These are phyloP conservation scores for Danio choprae DNA, from an alignment of 2,797 vertebrate species.

Conservation along the genomic window DNA sequence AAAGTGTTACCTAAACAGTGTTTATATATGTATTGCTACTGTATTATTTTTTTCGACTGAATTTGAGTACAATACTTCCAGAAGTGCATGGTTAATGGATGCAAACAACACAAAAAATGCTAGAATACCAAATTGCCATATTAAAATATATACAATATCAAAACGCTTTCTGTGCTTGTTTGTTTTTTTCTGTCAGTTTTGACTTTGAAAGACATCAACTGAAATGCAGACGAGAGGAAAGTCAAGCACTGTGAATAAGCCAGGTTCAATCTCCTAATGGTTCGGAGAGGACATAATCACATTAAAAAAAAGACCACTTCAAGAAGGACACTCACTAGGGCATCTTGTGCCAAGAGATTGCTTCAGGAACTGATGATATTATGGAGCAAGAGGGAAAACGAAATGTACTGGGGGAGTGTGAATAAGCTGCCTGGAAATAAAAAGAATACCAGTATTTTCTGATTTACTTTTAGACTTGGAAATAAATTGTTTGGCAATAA, in stretches of 20 bases:
- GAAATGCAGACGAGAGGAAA: slow-evolving; percentile 10
- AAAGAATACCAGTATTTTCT: no score
- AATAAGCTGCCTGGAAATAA: background rate
- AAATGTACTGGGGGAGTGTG: background rate
- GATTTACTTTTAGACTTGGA: no score
- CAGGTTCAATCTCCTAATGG: slow-evolving; percentile 79
- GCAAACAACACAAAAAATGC: background rate
- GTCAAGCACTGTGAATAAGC: slow-evolving; percentile 66
- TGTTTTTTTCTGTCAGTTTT: background rate
- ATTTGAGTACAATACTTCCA: background rate
- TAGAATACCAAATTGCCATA: background rate
- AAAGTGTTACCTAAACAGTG: no score
- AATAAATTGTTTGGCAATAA: no score
- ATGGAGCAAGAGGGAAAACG: slow-evolving; percentile 58
- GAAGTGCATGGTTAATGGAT: background rate
- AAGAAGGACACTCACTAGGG: slow-evolving; percentile 67
- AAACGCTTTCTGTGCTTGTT: background rate
- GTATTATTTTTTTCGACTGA: background rate
- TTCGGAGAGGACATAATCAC: slow-evolving; percentile 76
- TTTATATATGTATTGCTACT: no score
- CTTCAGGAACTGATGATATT: slow-evolving; percentile 77
- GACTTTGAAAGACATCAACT: slow-evolving; percentile 17
- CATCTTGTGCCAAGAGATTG: slow-evolving; percentile 76
- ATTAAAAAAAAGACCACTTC: slow-evolving; percentile 78
- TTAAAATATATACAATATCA: background rate